Percentiles rank a stretch among this genome's conserved stretches.
phyloP scores from a whole-genome alignment of 2,888 invertebrate genomes.

The Papilio gigon region DNA sequence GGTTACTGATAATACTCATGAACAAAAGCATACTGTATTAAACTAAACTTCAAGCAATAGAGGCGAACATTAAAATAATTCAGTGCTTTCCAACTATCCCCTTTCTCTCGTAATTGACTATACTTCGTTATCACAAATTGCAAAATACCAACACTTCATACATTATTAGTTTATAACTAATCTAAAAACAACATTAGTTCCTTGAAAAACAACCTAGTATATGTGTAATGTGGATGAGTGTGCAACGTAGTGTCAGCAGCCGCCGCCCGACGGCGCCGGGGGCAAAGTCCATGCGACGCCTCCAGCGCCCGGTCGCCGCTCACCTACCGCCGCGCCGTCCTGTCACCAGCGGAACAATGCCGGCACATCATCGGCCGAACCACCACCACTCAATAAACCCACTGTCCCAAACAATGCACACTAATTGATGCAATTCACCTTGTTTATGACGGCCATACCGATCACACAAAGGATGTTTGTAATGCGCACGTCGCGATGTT shows the following conservation, averaged over 20 bases:
- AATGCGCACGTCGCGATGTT: constrained; percentile 18
- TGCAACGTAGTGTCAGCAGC: constrained; percentile 20
- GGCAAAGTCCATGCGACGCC: constrained; percentile 41
- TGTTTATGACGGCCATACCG: constrained; percentile 20
- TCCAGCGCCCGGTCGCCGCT: constrained; percentile 17
- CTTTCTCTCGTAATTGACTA: too few species aligned
- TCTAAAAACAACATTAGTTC: background rate
- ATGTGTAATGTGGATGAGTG: constrained; percentile 3
- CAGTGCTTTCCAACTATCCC: too few species aligned
- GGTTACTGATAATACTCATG: background rate
- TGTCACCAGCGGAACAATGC: constrained; percentile 30
- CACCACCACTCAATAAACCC: constrained; percentile 30
- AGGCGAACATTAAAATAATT: too few species aligned
- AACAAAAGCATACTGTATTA: too few species aligned
- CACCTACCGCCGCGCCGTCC: constrained; percentile 22
- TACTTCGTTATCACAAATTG: background rate
- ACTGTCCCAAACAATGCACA: constrained; percentile 31
- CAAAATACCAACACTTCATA: background rate
- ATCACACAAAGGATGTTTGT: constrained; percentile 36
- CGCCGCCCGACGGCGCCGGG: constrained; percentile 34
- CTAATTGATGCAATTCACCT: constrained; percentile 28
- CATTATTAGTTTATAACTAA: background rate
- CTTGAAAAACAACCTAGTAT: background rate
- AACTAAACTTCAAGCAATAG: too few species aligned
- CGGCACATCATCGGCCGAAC: constrained; percentile 14